Conservation (phyloP, 1,140 invertebrate genomes). For the Phymorhynchus buccinoides region DNA sequence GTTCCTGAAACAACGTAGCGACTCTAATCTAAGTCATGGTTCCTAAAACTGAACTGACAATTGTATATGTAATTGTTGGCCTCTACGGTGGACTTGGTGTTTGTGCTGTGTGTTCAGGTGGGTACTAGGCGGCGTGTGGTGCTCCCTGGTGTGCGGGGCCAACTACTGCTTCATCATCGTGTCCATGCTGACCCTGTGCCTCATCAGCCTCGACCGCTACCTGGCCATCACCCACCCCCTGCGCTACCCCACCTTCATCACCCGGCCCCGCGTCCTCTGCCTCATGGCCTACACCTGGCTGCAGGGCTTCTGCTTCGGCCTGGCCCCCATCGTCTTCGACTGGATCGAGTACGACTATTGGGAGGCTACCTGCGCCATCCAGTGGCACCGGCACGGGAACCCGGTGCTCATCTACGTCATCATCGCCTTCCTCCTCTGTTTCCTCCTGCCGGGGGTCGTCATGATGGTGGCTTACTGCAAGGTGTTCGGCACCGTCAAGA, state of each 20-base stretch:
- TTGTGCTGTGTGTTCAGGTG: constrained; percentile 39
- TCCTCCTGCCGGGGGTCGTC: constrained; percentile 64
- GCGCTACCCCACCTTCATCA: constrained; percentile 57
- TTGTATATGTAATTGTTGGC: no score
- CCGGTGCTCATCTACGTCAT: constrained; percentile 66
- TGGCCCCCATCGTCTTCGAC: constrained; percentile 58
- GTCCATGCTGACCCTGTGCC: constrained; percentile 71
- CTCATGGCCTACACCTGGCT: constrained; percentile 65
- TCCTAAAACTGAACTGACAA: no score
- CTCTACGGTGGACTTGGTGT: no score
- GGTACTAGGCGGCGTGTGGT: constrained; percentile 54
- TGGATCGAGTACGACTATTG: constrained; percentile 73
- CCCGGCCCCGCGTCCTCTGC: constrained; percentile 44
- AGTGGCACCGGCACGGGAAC: constrained; percentile 64
- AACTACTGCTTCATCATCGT: constrained; percentile 72
- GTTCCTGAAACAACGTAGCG: no score
- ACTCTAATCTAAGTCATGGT: no score
- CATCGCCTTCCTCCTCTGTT: constrained; percentile 69
- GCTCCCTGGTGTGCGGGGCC: constrained; percentile 62
- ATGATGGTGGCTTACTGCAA: constrained; percentile 63
- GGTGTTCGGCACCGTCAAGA: constrained; percentile 57
- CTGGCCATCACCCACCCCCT: constrained; percentile 66
- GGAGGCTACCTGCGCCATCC: constrained; percentile 72
- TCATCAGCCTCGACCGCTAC: constrained; percentile 69
- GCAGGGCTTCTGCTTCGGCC: constrained; percentile 61